A percentile compares a stretch with the other conserved stretches of the same genome.
Conservation (phyloP, 2,888 invertebrate genomes). For the Erpobdella octoculata region DNA sequence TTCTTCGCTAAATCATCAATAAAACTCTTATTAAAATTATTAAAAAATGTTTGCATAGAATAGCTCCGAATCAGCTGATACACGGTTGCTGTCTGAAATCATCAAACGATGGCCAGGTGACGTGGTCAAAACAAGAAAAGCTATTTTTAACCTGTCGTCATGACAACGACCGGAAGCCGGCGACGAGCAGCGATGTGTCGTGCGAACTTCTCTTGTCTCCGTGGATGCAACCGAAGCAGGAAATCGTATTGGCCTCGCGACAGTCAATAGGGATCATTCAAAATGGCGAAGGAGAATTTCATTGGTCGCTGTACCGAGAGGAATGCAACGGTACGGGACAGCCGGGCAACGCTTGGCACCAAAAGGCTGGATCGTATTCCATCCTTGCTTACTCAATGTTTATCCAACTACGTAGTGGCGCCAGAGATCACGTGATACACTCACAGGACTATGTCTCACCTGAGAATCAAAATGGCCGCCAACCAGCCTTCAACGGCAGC, state of each 20-base stretch:
- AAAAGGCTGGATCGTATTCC: no score
- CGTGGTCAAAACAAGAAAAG: neutral
- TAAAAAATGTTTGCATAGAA: neutral
- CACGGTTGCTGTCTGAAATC: slow-evolving; percentile 3
- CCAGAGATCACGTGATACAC: no score
- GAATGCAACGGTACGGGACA: no score
- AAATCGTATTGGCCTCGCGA: neutral
- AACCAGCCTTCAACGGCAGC: no score
- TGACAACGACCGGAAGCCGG: neutral
- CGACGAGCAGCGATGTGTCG: neutral
- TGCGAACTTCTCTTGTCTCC: neutral
- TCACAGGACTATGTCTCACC: no score
- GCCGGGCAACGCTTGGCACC: no score
- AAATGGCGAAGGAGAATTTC: no score
- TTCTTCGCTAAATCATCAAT: neutral
- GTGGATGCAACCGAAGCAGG: slow-evolving; percentile 3
- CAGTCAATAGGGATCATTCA: no score
- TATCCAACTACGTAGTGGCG: no score
- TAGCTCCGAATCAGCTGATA: neutral
- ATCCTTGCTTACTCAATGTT: no score
- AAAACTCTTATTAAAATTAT: neutral
- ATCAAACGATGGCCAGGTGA: neutral
- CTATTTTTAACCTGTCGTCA: neutral
- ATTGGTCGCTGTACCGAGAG: no score
- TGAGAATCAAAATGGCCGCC: no score